Evolutionary conservation across 2,888 invertebrate species (phyloP).

Genomic region (Mamestra brassicae): DNA sequence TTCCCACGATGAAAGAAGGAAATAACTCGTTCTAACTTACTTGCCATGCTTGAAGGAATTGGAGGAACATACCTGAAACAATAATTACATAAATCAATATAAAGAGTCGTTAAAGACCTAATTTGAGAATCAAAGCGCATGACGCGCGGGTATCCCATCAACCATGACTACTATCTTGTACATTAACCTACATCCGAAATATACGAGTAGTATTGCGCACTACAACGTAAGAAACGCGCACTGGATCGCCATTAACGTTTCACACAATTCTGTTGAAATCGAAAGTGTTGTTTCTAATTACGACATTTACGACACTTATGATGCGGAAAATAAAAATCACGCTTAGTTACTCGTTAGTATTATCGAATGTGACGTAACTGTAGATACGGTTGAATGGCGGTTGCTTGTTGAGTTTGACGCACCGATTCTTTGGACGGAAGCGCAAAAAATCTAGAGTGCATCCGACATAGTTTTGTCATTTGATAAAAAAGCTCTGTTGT

Average conservation of each 20-base stretch:
- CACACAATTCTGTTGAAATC: slow-evolving; percentile 84
- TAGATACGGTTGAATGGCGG: slow-evolving; percentile 68
- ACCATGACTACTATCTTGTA: slow-evolving; percentile 75
- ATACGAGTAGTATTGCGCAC: slow-evolving; percentile 81
- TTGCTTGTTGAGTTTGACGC: slow-evolving; percentile 64
- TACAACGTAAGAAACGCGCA: slow-evolving; percentile 81
- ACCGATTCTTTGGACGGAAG: slow-evolving; percentile 57
- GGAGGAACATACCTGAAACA: slow-evolving; percentile 78
- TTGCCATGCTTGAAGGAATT: slow-evolving; percentile 44
- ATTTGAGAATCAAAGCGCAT: slow-evolving; percentile 58
- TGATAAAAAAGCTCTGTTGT: slow-evolving; percentile 51
- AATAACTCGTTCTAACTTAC: slow-evolving; percentile 53
- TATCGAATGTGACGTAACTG: slow-evolving; percentile 69
- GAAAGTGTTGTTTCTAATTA: slow-evolving; percentile 79
- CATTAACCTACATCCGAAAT: slow-evolving; percentile 87
- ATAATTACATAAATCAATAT: slow-evolving; percentile 68
- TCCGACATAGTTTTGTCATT: slow-evolving; percentile 57
- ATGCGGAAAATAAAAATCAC: slow-evolving; percentile 70
- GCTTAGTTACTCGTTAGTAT: slow-evolving; percentile 55
- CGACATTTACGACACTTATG: slow-evolving; percentile 71
- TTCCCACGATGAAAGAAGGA: slow-evolving; percentile 56
- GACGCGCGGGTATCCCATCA: slow-evolving; percentile 64
- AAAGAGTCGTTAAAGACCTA: slow-evolving; percentile 58
- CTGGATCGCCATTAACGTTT: slow-evolving; percentile 78
- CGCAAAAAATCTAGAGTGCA: slow-evolving; percentile 62